Evolutionary conservation across 2,888 invertebrate genomes (phyloP).

Genomic region (Erebia palarica): DNA sequence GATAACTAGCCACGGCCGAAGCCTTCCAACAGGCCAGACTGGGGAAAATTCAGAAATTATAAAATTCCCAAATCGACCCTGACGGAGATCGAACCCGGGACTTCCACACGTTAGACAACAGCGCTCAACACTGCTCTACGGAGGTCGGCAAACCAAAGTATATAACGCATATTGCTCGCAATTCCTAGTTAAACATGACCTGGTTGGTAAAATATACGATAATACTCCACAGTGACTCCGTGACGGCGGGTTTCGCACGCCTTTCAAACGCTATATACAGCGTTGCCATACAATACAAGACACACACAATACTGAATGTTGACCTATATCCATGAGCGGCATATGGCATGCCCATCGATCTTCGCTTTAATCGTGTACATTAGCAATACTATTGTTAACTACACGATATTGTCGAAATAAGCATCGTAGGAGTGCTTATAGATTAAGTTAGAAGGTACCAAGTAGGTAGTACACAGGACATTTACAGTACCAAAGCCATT

Average conservation of each 20-base stretch:
- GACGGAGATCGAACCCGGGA: no score
- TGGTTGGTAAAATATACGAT: slow-evolving; percentile 1
- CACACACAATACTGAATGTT: slow-evolving; percentile 29
- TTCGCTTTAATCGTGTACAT: neutral
- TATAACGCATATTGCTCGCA: neutral
- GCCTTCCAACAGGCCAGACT: no score
- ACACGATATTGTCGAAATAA: neutral
- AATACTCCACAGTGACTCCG: slow-evolving; percentile 26
- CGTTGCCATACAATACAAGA: slow-evolving; percentile 25
- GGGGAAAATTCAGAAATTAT: no score
- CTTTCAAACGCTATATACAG: slow-evolving; percentile 30
- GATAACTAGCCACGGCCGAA: no score
- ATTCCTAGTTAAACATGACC: slow-evolving; percentile 8
- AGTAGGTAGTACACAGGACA: no score
- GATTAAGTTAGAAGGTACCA: no score
- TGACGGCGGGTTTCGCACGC: slow-evolving; percentile 41
- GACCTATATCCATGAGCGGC: slow-evolving; percentile 33
- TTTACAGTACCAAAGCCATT: no score
- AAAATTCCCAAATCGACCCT: no score
- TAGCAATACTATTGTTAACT: neutral
- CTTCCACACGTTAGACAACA: no score
- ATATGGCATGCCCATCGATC: slow-evolving; percentile 33
- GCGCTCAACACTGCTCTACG: no score
- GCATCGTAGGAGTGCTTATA: neutral
- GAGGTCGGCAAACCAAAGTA: no score